Evolutionary conservation across 2,797 vertebrate genomes (phyloP).

Genomic region (Vireo griseus): DNA sequence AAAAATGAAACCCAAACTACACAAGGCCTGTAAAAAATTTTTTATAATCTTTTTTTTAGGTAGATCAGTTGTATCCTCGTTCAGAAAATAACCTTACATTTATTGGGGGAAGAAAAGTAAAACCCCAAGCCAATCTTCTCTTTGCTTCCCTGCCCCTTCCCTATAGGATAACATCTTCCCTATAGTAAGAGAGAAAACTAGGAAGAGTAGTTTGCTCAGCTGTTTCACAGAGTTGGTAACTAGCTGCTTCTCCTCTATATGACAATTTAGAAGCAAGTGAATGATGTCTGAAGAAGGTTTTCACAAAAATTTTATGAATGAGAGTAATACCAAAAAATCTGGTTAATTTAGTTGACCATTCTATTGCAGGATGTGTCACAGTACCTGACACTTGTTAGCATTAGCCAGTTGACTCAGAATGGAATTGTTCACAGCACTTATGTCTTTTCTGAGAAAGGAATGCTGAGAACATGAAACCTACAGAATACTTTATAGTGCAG

Average conservation of each 20-base stretch:
- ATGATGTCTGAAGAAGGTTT: neutral
- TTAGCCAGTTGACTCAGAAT: constrained; percentile 25
- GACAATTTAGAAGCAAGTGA: neutral
- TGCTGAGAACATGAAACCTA: neutral
- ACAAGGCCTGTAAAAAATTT: neutral
- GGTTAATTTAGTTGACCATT: neutral
- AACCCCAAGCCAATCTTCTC: neutral
- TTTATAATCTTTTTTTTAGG: accelerated
- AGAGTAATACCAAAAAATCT: neutral
- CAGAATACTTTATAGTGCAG: neutral
- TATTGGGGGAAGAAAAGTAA: neutral
- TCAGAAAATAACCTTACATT: neutral
- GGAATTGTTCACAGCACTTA: neutral
- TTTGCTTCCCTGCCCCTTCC: neutral
- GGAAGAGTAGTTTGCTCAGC: neutral
- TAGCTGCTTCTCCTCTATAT: neutral
- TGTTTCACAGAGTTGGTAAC: neutral
- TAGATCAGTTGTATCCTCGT: too few relatives aligned
- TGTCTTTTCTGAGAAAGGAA: neutral
- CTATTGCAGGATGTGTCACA: neutral
- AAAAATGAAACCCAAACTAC: neutral
- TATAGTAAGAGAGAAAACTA: neutral
- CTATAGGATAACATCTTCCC: neutral
- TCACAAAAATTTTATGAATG: constrained; percentile 12
- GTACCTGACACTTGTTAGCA: neutral